Percentiles rank a stretch among this genome's conserved stretches.
phyloP scores from a whole-genome alignment of 2,113 vertebrate species.

The Pluvialis apricaria region DNA sequence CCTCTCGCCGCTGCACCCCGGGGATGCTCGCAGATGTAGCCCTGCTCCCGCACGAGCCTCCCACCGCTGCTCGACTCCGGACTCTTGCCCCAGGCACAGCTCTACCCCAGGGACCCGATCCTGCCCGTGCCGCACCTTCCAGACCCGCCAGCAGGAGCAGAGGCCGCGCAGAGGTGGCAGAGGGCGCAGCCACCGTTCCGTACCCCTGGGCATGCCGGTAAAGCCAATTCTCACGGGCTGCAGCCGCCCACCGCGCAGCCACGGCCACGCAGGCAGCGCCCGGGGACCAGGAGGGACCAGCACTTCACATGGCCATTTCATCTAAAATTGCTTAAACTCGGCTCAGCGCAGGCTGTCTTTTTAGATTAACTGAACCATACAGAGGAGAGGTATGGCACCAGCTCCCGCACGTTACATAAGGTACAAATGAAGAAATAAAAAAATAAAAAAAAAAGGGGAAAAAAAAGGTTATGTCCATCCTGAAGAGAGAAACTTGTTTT shows the following conservation, averaged over 20 bases:
- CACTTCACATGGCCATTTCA: not conserved
- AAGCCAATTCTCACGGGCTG: not conserved
- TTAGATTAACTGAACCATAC: not conserved
- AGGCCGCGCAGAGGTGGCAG: not conserved
- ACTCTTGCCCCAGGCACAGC: not conserved
- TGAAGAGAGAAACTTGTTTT: not conserved
- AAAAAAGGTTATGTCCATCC: not conserved
- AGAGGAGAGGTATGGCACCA: not conserved
- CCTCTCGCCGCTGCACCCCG: not conserved
- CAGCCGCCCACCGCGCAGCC: too few species aligned
- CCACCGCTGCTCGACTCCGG: not conserved
- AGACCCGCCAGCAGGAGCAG: fast-evolving
- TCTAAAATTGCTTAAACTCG: not conserved
- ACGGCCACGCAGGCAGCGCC: not conserved
- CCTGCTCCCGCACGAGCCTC: fast-evolving
- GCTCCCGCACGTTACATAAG: not conserved
- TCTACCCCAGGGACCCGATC: not conserved
- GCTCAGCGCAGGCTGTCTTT: not conserved
- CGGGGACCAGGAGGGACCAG: not conserved
- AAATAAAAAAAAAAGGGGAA: not conserved
- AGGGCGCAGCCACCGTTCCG: not conserved
- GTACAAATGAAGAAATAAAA: not conserved
- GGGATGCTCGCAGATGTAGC: not conserved
- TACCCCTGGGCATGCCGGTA: too few species aligned
- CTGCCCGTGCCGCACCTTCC: not conserved